Conservation (phyloP, 2,888 invertebrate species). For the Hyalella azteca region DNA sequence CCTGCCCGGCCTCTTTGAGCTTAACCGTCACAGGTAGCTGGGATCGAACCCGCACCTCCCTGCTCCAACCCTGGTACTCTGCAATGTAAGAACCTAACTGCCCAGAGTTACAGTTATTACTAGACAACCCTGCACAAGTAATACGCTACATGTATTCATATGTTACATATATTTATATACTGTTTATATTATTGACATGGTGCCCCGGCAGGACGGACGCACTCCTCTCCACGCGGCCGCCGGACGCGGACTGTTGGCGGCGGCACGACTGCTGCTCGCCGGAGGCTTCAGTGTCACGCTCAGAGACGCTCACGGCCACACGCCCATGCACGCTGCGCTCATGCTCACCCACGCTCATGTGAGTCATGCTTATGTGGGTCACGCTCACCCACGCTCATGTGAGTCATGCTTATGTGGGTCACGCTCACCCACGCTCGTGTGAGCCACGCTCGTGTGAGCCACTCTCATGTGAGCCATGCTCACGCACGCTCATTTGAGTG, state of each 20-base stretch:
- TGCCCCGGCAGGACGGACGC: constrained; percentile 43
- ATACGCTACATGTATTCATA: too few relatives aligned
- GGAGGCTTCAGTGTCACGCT: constrained; percentile 46
- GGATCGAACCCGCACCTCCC: too few relatives aligned
- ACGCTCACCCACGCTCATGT: neutral
- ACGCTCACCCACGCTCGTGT: neutral
- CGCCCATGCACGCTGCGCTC: constrained; percentile 50
- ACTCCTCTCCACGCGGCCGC: constrained; percentile 45
- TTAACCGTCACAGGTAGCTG: too few relatives aligned
- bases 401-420: neutral
- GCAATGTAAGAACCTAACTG: too few relatives aligned
- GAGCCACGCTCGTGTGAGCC: neutral
- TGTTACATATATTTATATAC: too few relatives aligned
- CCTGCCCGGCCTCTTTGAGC: too few relatives aligned
- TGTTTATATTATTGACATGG: too few relatives aligned
- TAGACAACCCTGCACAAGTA: too few relatives aligned
- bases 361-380: constrained; percentile 45
- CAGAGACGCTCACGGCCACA: constrained; percentile 39
- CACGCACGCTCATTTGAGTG: neutral
- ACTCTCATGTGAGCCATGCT: too few relatives aligned
- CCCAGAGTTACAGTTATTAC: too few relatives aligned
- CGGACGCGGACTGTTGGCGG: constrained; percentile 23
- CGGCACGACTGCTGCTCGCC: constrained; percentile 39
- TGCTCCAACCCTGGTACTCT: too few relatives aligned
- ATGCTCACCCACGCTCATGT: constrained; percentile 2